Conservation (phyloP, 1,140 invertebrate species). For the Cydia strobilella region DNA sequence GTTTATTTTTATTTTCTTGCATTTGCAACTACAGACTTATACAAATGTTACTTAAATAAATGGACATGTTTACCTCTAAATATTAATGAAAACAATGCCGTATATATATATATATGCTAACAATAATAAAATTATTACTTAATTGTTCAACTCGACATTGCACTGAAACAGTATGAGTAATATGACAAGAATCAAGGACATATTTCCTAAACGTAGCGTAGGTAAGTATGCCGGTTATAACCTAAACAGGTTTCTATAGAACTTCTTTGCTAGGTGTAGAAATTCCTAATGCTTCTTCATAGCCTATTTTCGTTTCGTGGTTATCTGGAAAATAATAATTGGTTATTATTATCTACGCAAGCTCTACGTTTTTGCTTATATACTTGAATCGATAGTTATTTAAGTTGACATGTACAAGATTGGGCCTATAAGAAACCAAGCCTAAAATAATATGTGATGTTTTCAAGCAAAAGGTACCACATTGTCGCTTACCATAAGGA, state of each 20-base stretch:
- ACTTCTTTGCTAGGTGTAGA: constrained; percentile 95
- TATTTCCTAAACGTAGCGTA: background rate
- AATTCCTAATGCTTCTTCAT: constrained; percentile 92
- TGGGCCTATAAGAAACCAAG: no score
- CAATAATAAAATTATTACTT: constrained; percentile 61
- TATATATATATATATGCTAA: constrained; percentile 54
- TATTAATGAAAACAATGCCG: constrained; percentile 64
- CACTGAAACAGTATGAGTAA: constrained; percentile 65
- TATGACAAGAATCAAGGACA: constrained; percentile 50
- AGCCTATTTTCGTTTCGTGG: constrained; percentile 79
- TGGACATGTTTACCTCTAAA: constrained; percentile 68
- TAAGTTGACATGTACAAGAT: no score
- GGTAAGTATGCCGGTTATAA: background rate
- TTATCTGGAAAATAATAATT: constrained; percentile 66
- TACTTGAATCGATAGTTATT: no score
- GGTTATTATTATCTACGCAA: constrained; percentile 26
- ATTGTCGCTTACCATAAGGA: no score
- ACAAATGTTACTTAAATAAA: constrained; percentile 65
- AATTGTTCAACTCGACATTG: constrained; percentile 73
- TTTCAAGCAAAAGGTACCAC: no score
- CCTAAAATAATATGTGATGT: no score
- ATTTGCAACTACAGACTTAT: constrained; percentile 59
- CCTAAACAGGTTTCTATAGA: constrained; percentile 63
- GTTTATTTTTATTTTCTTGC: constrained; percentile 60
- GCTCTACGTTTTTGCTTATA: no score